These are phyloP conservation scores for Dryocosmus kuriphilus DNA, from an alignment of 2,888 invertebrate species.

Conservation along the genomic window DNA sequence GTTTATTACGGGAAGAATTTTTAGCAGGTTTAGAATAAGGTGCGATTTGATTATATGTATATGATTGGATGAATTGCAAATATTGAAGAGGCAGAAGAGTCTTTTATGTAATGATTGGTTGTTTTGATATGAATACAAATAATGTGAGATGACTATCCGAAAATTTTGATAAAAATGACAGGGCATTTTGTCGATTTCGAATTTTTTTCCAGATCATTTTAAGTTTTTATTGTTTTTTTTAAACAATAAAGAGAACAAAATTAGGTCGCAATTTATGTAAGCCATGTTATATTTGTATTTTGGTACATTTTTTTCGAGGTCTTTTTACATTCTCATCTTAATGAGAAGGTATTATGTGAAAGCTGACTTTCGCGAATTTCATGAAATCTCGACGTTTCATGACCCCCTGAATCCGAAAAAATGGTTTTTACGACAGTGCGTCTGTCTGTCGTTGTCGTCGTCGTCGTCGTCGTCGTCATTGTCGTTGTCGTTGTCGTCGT, in stretches of 20 bases:
- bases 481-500: too few species aligned
- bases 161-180: not conserved
- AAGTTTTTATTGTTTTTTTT: not conserved
- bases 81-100: not conserved
- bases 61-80: slow-evolving; percentile 24
- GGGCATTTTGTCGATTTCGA: not conserved
- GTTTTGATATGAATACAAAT: not conserved
- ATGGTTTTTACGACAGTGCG: too few species aligned
- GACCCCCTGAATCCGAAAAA: too few species aligned
- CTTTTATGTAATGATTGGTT: not conserved
- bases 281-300: too few species aligned
- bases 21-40: not conserved
- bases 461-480: too few species aligned
- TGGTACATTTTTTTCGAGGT: too few species aligned
- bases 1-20: slow-evolving; percentile 32
- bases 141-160: not conserved
- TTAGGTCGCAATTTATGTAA: not conserved
- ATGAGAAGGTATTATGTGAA: too few species aligned
- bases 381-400: too few species aligned
- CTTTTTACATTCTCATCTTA: too few species aligned
- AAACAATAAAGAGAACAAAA: not conserved
- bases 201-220: not conserved
- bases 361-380: too few species aligned
- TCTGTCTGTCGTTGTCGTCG: too few species aligned
- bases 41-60: not conserved